Conservation (phyloP, 92 coral and sea anemone genomes). For the Zoanthus solanderi region DNA sequence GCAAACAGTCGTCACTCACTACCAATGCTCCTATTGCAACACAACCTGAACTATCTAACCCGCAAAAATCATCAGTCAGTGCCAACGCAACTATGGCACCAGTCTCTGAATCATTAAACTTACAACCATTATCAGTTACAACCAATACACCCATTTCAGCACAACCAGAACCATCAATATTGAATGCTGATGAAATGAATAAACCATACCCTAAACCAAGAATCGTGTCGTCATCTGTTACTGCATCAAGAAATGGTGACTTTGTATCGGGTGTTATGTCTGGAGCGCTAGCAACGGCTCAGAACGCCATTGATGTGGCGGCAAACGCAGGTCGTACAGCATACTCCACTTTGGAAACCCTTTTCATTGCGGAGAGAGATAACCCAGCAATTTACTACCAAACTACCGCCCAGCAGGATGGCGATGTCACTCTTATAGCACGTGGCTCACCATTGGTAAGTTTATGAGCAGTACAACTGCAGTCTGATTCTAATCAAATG, state of each 20-base stretch:
- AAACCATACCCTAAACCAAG: constrained; percentile 10
- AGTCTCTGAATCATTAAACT: constrained; percentile 50
- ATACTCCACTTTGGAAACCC: constrained; percentile 72
- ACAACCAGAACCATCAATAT: constrained; percentile 59
- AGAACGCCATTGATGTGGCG: constrained; percentile 67
- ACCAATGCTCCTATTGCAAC: constrained; percentile 54
- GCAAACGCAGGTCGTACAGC: constrained; percentile 78
- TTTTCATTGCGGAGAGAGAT: constrained; percentile 51
- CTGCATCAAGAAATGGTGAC: constrained; percentile 52
- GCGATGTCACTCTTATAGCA: constrained; percentile 5
- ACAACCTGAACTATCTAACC: constrained; percentile 57
- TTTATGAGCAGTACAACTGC: neutral
- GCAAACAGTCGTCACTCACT: constrained; percentile 14
- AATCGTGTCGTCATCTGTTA: constrained; percentile 27
- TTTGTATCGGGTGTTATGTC: constrained; percentile 78
- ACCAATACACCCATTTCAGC: constrained; percentile 57
- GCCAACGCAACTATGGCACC: constrained; percentile 51
- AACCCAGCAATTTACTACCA: constrained; percentile 7
- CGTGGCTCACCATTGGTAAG: constrained; percentile 23
- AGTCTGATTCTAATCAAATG: neutral
- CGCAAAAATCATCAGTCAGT: constrained; percentile 11
- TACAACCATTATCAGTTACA: neutral
- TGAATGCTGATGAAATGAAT: constrained; percentile 3
- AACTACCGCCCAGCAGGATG: constrained; percentile 5
- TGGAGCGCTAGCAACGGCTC: constrained; percentile 84